Conservation (phyloP, 2,888 invertebrate genomes). For the Meloe dianella region DNA sequence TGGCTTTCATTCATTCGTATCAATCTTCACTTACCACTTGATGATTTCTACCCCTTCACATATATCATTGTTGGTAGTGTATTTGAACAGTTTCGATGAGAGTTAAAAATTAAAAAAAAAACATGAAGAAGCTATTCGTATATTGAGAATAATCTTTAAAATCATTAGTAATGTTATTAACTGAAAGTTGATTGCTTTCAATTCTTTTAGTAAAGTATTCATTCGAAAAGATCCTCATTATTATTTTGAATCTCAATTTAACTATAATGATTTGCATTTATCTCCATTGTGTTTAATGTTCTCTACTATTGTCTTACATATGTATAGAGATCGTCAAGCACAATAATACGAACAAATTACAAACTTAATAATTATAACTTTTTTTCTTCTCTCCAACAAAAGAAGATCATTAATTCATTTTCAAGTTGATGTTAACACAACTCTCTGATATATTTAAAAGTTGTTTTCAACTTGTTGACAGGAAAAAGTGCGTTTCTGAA, state of each 20-base stretch:
- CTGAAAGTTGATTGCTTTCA: not conserved
- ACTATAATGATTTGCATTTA: slow-evolving; percentile 1
- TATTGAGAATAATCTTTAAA: not conserved
- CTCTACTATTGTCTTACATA: not conserved
- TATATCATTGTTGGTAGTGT: not conserved
- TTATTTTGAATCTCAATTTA: not conserved
- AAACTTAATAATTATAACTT: not conserved
- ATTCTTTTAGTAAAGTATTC: not conserved
- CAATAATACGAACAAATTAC: slow-evolving; percentile 1
- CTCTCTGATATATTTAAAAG: not conserved
- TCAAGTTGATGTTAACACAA: slow-evolving; percentile 2
- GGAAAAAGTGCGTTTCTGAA: slow-evolving; percentile 1
- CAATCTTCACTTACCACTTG: slow-evolving; percentile 11
- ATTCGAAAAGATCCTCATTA: not conserved
- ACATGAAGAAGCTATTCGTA: not conserved
- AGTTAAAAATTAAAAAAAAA: not conserved
- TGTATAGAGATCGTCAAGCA: not conserved
- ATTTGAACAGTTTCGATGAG: slow-evolving; percentile 10
- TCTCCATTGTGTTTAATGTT: not conserved
- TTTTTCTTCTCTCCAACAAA: not conserved
- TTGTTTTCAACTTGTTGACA: slow-evolving; percentile 1
- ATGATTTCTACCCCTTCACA: not conserved
- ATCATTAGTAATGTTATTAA: not conserved
- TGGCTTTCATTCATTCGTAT: slow-evolving; percentile 11
- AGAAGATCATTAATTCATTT: not conserved